phyloP scores from a whole-genome alignment of 2,113 vertebrate species.

The Cathartes aura region DNA sequence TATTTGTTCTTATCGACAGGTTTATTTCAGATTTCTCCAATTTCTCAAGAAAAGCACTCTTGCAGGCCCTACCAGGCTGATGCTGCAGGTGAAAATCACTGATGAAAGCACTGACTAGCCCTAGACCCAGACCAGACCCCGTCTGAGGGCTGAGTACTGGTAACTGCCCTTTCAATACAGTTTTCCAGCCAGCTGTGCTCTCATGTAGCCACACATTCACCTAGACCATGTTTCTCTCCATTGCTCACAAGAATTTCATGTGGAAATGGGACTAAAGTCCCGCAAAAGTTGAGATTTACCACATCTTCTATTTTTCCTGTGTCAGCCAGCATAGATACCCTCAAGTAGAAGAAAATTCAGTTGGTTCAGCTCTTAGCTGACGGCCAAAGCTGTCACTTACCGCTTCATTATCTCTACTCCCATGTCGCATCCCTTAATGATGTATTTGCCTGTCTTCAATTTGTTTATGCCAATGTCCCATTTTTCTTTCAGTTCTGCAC shows the following conservation, averaged over 20 bases:
- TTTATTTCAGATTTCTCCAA: neutral
- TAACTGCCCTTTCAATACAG: neutral
- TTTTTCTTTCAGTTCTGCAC: constrained; percentile 15
- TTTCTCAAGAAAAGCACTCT: neutral
- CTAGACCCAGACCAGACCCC: neutral
- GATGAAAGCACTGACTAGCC: neutral
- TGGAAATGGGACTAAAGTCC: neutral
- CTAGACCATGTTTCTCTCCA: neutral
- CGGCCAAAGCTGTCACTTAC: neutral
- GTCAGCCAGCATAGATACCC: neutral
- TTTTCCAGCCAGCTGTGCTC: neutral
- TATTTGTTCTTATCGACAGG: neutral
- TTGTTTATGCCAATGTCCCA: constrained; percentile 1
- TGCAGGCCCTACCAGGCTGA: neutral
- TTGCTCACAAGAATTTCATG: neutral
- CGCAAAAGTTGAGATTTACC: neutral
- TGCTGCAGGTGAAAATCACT: neutral
- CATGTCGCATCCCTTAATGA: neutral
- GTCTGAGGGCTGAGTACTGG: neutral
- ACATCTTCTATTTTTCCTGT: neutral
- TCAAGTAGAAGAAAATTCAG: neutral
- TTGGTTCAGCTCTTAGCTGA: neutral
- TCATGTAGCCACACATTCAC: neutral
- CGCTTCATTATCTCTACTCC: neutral
- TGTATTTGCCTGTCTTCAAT: constrained; percentile 18